These are phyloP conservation scores for Nebria salina DNA, from an alignment of 2,888 invertebrate genomes.

Conservation along the genomic window DNA sequence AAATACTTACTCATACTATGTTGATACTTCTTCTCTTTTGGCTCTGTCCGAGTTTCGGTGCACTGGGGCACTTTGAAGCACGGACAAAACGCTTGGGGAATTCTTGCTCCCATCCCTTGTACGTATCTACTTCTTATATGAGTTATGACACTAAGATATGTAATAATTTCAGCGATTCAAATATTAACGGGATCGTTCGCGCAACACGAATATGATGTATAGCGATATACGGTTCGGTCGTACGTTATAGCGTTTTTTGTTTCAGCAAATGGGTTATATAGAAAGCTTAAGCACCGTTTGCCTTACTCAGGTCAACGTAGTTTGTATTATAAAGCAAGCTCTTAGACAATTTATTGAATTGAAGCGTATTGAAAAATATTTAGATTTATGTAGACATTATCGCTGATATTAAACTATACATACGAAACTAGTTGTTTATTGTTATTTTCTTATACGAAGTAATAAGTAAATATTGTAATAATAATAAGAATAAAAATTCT, in stretches of 20 bases:
- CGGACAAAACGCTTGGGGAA: slow-evolving; percentile 17
- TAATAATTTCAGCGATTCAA: slow-evolving; percentile 44
- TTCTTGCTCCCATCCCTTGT: slow-evolving; percentile 19
- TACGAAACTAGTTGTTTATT: too few relatives aligned
- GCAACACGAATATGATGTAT: slow-evolving; percentile 1
- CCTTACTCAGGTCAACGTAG: not conserved
- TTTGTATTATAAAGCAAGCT: not conserved
- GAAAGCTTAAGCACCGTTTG: not conserved
- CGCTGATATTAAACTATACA: not conserved
- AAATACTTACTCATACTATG: not conserved
- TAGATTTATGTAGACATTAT: not conserved
- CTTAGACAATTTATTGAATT: not conserved
- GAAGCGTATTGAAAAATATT: not conserved
- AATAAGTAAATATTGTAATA: too few relatives aligned
- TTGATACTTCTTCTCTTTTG: not conserved
- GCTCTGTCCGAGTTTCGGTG: slow-evolving; percentile 10
- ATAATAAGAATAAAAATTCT: too few relatives aligned
- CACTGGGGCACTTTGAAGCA: not conserved
- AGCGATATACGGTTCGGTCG: not conserved
- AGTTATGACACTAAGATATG: slow-evolving; percentile 45
- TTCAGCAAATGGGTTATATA: not conserved
- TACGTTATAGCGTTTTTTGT: not conserved
- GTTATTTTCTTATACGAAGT: too few relatives aligned
- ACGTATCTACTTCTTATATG: slow-evolving; percentile 19
- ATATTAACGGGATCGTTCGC: slow-evolving; percentile 36